Percentiles rank a stretch among this genome's conserved stretches.
Evolutionary conservation across 1,140 invertebrate species (phyloP).

Genomic region (Hirudo medicinalis): DNA sequence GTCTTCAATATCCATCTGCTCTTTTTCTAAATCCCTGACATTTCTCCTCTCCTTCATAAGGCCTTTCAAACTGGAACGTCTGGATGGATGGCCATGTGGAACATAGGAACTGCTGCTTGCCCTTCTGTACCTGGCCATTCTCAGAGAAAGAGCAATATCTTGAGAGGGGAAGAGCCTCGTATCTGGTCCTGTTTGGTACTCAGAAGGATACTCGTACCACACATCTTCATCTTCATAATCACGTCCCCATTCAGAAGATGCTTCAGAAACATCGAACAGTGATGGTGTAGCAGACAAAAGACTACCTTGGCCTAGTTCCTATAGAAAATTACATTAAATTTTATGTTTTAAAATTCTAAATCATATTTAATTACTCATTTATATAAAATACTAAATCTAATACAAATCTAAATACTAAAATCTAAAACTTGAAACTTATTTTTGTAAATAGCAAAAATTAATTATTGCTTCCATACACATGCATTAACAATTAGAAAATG

Average conservation of each 20-base stretch:
- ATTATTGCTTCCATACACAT: not conserved
- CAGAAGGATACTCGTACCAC: slow-evolving; percentile 35
- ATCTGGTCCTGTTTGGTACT: slow-evolving; percentile 27
- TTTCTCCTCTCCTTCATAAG: slow-evolving; percentile 26
- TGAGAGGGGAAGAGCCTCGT: slow-evolving; percentile 24
- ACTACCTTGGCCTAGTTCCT: slow-evolving; percentile 11
- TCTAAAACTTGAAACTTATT: not conserved
- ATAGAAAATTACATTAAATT: not conserved
- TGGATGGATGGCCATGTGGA: not conserved
- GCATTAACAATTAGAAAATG: not conserved
- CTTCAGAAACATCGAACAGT: slow-evolving; percentile 11
- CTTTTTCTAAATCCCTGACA: slow-evolving; percentile 26
- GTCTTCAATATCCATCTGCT: slow-evolving; percentile 19
- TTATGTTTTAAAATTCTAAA: not conserved
- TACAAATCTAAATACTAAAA: too few species aligned
- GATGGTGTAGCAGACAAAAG: slow-evolving; percentile 15
- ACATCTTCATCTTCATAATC: slow-evolving; percentile 36
- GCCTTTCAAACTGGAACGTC: slow-evolving; percentile 4
- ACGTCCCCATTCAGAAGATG: slow-evolving; percentile 30
- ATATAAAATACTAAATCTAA: not conserved
- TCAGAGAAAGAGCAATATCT: slow-evolving; percentile 23
- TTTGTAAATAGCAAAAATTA: slow-evolving; percentile 2
- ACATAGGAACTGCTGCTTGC: slow-evolving; percentile 3
- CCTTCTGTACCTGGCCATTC: slow-evolving; percentile 24
- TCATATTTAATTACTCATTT: not conserved